A percentile compares a stretch with the other conserved stretches of the same genome.
Evolutionary conservation across 2,888 invertebrate species (phyloP).

Genomic region (Epicampocera succincta): DNA sequence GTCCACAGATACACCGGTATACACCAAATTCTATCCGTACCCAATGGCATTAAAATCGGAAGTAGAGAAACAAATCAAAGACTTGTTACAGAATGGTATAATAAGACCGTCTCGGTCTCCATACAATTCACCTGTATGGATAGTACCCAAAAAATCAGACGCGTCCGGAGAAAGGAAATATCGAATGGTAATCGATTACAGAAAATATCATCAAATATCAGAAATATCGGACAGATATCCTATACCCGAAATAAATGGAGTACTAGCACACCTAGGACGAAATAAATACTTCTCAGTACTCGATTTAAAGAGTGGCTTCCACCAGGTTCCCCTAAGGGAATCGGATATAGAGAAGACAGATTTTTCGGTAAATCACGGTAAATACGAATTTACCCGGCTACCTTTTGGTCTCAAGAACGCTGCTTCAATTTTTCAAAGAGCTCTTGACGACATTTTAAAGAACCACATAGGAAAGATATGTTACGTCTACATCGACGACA

Average conservation of each 20-base stretch:
- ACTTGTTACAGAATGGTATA: constrained; percentile 9
- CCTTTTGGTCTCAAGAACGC: neutral
- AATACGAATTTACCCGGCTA: neutral
- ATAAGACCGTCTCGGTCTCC: neutral
- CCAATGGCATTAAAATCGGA: constrained; percentile 14
- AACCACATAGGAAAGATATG: no score
- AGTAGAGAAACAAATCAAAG: constrained; percentile 15
- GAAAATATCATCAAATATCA: no score
- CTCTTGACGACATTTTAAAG: neutral
- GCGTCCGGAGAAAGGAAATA: neutral
- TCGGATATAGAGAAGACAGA: neutral
- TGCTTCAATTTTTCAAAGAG: no score
- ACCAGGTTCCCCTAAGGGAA: no score
- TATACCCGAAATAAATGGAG: neutral
- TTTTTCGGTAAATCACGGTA: neutral
- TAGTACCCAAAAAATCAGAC: no score
- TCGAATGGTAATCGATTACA: no score
- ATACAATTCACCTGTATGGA: no score
- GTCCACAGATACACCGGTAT: constrained; percentile 40
- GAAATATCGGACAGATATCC: neutral
- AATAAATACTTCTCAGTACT: no score
- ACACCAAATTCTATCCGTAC: constrained; percentile 43
- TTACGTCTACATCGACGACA: constrained; percentile 1
- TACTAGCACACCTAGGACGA: no score
- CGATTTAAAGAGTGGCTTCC: no score